phyloP scores from a whole-genome alignment of 2,113 vertebrate genomes.

The Galeopterus variegatus region DNA sequence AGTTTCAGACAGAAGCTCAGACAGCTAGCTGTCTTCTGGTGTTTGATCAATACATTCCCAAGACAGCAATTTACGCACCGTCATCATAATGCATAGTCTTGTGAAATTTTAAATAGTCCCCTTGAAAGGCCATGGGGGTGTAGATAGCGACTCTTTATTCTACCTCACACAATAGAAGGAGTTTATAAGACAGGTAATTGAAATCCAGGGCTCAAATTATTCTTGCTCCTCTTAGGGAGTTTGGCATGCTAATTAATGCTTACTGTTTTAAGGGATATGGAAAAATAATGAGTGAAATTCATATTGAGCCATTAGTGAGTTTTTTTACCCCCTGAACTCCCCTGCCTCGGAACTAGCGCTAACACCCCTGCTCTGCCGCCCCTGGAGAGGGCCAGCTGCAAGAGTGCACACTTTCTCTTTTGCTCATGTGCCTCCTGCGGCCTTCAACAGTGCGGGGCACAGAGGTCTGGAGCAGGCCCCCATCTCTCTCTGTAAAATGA shows the following conservation, averaged over 20 bases:
- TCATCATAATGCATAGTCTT: constrained; percentile 62
- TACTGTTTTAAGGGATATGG: constrained; percentile 67
- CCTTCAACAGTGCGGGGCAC: neutral
- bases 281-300: constrained; percentile 72
- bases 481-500: neutral
- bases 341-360: neutral
- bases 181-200: constrained; percentile 57
- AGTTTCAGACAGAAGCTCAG: constrained; percentile 34
- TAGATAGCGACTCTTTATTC: neutral
- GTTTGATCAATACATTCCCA: constrained; percentile 74
- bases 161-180: constrained; percentile 15
- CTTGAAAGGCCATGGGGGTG: neutral
- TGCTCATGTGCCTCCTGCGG: constrained; percentile 24
- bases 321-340: constrained; percentile 59
- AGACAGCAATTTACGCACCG: constrained; percentile 73
- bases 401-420: constrained; percentile 43
- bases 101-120: constrained; percentile 60
- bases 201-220: constrained; percentile 61
- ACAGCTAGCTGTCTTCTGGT: neutral
- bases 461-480: neutral
- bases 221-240: constrained; percentile 55
- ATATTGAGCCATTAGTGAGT: constrained; percentile 4
- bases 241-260: neutral
- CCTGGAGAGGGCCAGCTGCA: neutral
- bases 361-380: neutral